Evolutionary conservation across 2,888 invertebrate species (phyloP), one percentile per base, ranked within the genome.

Genomic region (Cephus sareptanus): DNA sequence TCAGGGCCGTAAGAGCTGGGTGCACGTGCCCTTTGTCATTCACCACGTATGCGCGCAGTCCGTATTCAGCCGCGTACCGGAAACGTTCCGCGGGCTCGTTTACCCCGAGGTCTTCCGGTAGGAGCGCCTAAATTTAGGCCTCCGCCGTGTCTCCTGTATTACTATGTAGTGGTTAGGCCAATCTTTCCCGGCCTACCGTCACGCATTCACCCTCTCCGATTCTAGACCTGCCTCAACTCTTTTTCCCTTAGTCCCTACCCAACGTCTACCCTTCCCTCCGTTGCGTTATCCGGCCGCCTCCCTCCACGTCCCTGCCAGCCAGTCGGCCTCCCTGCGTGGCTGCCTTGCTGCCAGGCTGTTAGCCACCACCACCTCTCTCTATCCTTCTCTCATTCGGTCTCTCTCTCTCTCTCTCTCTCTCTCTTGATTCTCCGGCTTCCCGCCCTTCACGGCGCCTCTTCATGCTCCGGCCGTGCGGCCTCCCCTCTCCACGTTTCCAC

Each of bases 161-260:
- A 56, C 79, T 79, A 78, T 81, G 82, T 82, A 80, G 75, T 74
- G 33, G 71, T 31, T 35, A 74, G 35, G 74, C 74, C 35, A 80
- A 80, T 79, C 75, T 77, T 82, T 82, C 79, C 81, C 84, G 79
- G 84, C 87, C 85, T 83, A 85, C 86, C 86, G 87, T 88, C 87
- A 88, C 87, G 86, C 88, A 87, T 88, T 89, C 87, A 90, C 89
- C 89, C 89, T 89, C 89, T 79, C 80, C 83, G 76, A 82, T 82
- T 81, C 84, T 81, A 82, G 84, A 85, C 85, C 85, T 83, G 83
- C 85, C 85, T 83, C 83, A 85, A 85, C 82, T 80, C 78, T 82
- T 80, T 83, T 81, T 81, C 81, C 77, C 81, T 82, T 82, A 79
- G 80, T 81, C 83, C 83, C 81, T 82, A 82, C 80, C 73, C 77